A percentile compares a stretch with the other conserved stretches of the same genome.
Evolutionary conservation across 2,113 vertebrate species (phyloP).

Genomic region (Lampris megalopsis): DNA sequence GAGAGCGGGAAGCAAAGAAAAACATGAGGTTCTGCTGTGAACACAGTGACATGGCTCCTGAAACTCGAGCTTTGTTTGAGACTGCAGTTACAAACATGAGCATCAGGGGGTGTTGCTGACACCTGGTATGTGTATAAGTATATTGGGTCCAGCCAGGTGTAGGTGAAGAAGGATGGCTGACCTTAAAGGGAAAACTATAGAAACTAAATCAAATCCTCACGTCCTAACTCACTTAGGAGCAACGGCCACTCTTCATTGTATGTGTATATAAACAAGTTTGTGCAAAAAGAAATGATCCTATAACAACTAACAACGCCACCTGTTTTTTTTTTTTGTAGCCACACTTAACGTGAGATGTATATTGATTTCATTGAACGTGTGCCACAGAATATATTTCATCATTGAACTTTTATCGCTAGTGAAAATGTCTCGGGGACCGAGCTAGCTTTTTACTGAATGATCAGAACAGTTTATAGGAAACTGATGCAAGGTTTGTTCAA

Average conservation of each 20-base stretch:
- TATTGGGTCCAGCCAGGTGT: constrained; percentile 16
- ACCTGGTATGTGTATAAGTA: constrained; percentile 15
- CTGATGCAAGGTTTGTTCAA: not conserved
- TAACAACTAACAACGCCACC: not conserved
- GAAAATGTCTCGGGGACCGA: not conserved
- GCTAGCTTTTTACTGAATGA: not conserved
- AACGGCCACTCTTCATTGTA: not conserved
- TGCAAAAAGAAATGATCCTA: constrained; percentile 3
- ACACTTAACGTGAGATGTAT: not conserved
- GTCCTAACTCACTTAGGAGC: not conserved
- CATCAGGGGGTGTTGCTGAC: constrained; percentile 55
- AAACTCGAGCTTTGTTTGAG: not conserved
- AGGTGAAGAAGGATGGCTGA: not conserved
- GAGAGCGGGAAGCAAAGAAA: not conserved
- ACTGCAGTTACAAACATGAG: constrained; percentile 45
- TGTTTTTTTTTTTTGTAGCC: not conserved
- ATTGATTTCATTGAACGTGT: not conserved
- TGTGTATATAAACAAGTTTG: not conserved
- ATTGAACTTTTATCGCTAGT: not conserved
- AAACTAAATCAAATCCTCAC: not conserved
- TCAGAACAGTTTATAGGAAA: not conserved
- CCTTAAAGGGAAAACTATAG: constrained; percentile 30
- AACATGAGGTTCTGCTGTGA: not conserved
- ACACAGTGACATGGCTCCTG: not conserved
- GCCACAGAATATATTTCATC: not conserved